These are phyloP conservation scores for Antechinus flavipes DNA, from an alignment of 2,113 vertebrate genomes.

Conservation along the genomic window DNA sequence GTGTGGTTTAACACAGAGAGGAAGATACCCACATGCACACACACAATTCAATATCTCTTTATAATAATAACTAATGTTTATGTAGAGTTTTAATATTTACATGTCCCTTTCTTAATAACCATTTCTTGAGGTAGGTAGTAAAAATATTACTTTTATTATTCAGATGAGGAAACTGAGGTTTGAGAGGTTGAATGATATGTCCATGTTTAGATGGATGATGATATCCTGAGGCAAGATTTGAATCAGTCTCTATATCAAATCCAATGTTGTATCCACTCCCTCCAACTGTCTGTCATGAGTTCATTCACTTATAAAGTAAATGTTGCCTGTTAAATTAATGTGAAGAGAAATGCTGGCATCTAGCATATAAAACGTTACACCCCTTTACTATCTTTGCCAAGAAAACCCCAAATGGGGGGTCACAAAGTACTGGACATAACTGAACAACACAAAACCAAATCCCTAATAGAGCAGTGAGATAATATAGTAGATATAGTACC, in stretches of 20 bases:
- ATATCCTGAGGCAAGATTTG: background rate
- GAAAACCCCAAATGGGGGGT: background rate
- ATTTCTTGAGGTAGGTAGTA: background rate
- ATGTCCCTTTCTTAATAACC: background rate
- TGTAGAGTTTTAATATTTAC: background rate
- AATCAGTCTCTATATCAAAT: background rate
- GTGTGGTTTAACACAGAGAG: background rate
- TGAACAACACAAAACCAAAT: background rate
- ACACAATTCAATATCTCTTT: background rate
- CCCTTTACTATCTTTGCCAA: background rate
- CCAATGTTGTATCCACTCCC: background rate
- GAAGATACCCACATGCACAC: background rate
- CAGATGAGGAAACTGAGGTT: background rate
- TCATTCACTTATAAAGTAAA: background rate
- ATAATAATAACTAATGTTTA: background rate
- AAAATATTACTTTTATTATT: background rate
- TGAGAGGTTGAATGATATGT: background rate
- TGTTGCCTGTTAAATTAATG: background rate
- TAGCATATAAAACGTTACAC: background rate
- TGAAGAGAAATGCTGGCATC: background rate
- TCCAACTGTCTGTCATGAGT: background rate
- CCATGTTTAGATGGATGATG: background rate
- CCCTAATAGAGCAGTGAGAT: background rate
- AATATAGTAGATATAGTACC: background rate
- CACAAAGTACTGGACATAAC: background rate